Base-by-base conservation (phyloP, 2,888 invertebrate species). In the Tineola bisselliella region DNA sequence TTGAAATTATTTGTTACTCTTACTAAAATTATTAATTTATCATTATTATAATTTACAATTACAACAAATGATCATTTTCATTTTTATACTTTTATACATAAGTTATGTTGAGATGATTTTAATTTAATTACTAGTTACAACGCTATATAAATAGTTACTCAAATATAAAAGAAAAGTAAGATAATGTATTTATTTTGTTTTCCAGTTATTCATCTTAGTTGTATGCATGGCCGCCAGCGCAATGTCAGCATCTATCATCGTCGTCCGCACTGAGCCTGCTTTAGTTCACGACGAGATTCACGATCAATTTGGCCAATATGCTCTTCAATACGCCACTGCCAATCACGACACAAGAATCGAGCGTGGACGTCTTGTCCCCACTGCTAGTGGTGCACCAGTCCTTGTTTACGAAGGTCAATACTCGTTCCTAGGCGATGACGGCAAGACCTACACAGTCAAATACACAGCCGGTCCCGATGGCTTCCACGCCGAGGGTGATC, bases 401-500 rank as follows among this genome's bases (percentile, higher is more conserved):
- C 70, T 79, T 31, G 67, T 77, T 10, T 63, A 70, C 1, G 77
- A 79, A 60, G 79, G 80, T 1, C 73, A 79, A 64, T 71, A 73
- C 43, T 72, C 73, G 12, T 81, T 69, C 69, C 66, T 77, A 3
- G 73, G 76, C 0, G 72, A 74, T 12, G 77, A 79, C 58, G 81
- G 79, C 48, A 69, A 76, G 65, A 71, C 68, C n/a, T 77, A 79
- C 66, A 65, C 75, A 54, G 77, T 77, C 1, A 77, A 75, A 63
- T 81, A 78, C 66, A 68, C 67, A 12, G 75, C 81, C 1, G 79
- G 77, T 1, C 65, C 73, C 6, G 70, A 79, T 43, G 81, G 81
- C 4, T 64, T 64, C 44, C 71, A 72, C 19, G 69, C 72, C 8
- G 72, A 75, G 62, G 75, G 73, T 17, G 63, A 66, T 19, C 78